Percentiles rank a stretch among this genome's conserved stretches.
Evolutionary conservation across 2,113 vertebrate species (phyloP).

Genomic region (Macrotus californicus): DNA sequence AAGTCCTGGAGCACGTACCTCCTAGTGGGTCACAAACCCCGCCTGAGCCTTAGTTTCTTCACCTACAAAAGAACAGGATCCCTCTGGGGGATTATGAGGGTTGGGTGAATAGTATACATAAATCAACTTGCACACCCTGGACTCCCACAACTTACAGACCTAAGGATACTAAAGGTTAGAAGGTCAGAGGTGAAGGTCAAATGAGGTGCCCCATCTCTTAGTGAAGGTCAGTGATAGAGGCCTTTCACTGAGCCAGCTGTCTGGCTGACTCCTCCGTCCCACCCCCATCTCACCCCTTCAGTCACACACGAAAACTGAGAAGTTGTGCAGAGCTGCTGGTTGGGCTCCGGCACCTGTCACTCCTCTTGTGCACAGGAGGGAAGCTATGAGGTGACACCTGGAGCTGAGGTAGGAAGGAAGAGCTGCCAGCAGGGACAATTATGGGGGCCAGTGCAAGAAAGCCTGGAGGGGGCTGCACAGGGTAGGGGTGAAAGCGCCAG

Average conservation of each 20-base stretch:
- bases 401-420: slow-evolving; percentile 3
- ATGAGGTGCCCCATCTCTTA: background rate
- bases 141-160: background rate
- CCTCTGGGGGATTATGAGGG: background rate
- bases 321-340: background rate
- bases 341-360: slow-evolving; percentile 2
- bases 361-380: background rate
- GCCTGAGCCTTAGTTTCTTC: background rate
- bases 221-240: background rate
- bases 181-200: background rate
- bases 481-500: background rate
- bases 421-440: background rate
- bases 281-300: background rate
- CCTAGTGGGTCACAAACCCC: background rate
- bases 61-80: background rate
- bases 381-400: slow-evolving; percentile 20
- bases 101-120: background rate
- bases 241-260: background rate
- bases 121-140: background rate
- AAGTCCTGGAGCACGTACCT: background rate
- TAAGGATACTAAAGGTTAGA: background rate
- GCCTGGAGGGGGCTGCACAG: background rate
- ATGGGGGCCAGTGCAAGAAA: background rate
- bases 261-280: background rate
- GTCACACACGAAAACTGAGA: background rate